Conservation (phyloP, 2,797 vertebrate species). For the Propithecus deckenii region DNA sequence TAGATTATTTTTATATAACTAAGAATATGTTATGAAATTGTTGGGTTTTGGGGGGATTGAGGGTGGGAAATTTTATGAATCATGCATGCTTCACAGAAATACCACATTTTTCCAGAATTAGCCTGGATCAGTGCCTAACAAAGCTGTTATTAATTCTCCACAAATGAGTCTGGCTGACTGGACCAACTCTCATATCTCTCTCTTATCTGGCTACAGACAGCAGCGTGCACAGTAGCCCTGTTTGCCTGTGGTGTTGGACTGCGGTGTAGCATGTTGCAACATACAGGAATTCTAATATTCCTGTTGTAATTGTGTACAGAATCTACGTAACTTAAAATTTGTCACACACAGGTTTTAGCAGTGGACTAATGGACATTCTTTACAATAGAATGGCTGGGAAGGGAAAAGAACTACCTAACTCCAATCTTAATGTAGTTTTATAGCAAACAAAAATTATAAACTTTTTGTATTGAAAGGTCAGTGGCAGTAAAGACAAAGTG, state of each 20-base stretch:
- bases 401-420: slow-evolving; percentile 73
- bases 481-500: slow-evolving; percentile 79
- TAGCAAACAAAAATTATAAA: slow-evolving; percentile 81
- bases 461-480: slow-evolving; percentile 84
- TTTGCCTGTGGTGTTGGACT: slow-evolving; percentile 47
- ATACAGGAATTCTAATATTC: slow-evolving; percentile 41
- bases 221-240: not conserved
- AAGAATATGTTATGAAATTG: slow-evolving; percentile 54
- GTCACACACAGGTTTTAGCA: slow-evolving; percentile 66
- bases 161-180: not conserved
- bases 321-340: slow-evolving; percentile 89
- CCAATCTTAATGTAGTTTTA: slow-evolving; percentile 83
- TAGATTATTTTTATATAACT: slow-evolving; percentile 84
- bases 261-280: slow-evolving; percentile 54
- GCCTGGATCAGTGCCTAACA: slow-evolving; percentile 79
- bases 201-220: not conserved
- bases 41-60: not conserved
- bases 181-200: not conserved
- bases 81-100: slow-evolving; percentile 58
- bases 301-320: slow-evolving; percentile 93
- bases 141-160: slow-evolving; percentile 42
- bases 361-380: slow-evolving; percentile 44
- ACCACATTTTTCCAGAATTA: slow-evolving; percentile 64
- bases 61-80: slow-evolving; percentile 37
- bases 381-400: slow-evolving; percentile 44